phyloP scores from a whole-genome alignment of 1,140 invertebrate species.

The Cotesia typhae region DNA sequence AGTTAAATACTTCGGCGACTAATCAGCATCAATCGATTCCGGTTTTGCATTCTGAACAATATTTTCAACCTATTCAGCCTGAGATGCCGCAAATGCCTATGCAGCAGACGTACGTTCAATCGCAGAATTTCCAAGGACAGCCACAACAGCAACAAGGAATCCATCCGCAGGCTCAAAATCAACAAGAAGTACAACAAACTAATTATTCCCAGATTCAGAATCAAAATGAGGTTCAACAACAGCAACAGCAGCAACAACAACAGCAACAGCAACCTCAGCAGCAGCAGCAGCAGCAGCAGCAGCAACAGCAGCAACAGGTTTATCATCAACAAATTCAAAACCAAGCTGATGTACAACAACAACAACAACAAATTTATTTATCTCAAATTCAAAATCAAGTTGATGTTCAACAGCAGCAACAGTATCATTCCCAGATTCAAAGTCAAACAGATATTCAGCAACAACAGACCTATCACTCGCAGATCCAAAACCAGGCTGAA shows the following conservation, averaged over 20 bases:
- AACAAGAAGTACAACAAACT: neutral
- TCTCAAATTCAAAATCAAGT: conserved; percentile 8
- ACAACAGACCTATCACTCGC: neutral
- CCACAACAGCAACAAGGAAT: neutral
- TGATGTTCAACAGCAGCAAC: neutral
- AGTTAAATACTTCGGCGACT: conserved; percentile 32
- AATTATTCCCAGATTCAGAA: too few relatives aligned
- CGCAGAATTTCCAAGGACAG: conserved; percentile 47
- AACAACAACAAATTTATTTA: neutral
- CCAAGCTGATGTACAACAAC: conserved; percentile 26
- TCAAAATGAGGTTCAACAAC: too few relatives aligned
- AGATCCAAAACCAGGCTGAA: neutral
- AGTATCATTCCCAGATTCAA: conserved; percentile 2
- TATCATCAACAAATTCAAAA: conserved; percentile 24
- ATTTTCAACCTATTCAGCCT: conserved; percentile 59
- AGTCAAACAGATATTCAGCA: neutral
- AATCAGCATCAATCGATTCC: conserved; percentile 40
- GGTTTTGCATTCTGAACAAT: conserved; percentile 54
- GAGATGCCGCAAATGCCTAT: conserved; percentile 47
- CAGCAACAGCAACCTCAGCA: neutral
- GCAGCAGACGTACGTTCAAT: conserved; percentile 44
- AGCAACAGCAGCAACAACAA: too few relatives aligned
- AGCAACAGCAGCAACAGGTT: neutral
- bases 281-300: neutral
- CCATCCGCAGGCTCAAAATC: conserved; percentile 1